Percentiles rank a stretch among this genome's conserved stretches.
Evolutionary conservation across 2,888 invertebrate genomes (phyloP).

Genomic region (Deilephila porcellus): DNA sequence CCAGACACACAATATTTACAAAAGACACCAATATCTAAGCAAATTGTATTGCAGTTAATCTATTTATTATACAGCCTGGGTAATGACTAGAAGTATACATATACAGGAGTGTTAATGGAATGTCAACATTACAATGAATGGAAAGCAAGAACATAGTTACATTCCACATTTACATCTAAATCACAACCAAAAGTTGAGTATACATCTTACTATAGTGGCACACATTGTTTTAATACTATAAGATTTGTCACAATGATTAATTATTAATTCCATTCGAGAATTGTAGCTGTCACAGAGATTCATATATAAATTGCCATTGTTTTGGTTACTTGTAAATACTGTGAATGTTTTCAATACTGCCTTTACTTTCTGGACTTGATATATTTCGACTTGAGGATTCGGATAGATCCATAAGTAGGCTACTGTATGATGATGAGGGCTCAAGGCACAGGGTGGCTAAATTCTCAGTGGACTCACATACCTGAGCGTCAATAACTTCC

Average conservation of each 20-base stretch:
- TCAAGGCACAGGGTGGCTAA: conserved; percentile 72
- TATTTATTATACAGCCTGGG: conserved; percentile 43
- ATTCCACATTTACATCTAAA: conserved; percentile 59
- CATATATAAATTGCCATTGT: conserved; percentile 22
- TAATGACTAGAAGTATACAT: conserved; percentile 63
- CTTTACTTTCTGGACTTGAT: conserved; percentile 72
- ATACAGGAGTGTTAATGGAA: conserved; percentile 44
- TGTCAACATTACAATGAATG: conserved; percentile 43
- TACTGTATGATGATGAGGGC: conserved; percentile 76
- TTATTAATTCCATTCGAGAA: conserved; percentile 2
- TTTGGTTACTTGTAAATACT: conserved; percentile 56
- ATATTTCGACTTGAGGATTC: conserved; percentile 71
- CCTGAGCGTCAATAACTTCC: conserved; percentile 99
- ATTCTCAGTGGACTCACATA: conserved; percentile 86
- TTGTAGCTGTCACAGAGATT: background rate
- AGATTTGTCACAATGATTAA: conserved; percentile 27
- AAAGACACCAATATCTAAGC: conserved; percentile 44
- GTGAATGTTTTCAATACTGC: conserved; percentile 65
- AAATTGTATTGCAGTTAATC: conserved; percentile 82
- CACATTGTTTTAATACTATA: conserved; percentile 38
- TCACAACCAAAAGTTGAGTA: conserved; percentile 78
- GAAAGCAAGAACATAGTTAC: conserved; percentile 41
- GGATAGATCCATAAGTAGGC: conserved; percentile 73
- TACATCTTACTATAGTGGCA: conserved; percentile 55
- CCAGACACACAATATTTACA: conserved; percentile 57